phyloP scores from a whole-genome alignment of 1,140 invertebrate species.

The Aleiodes sp. region DNA sequence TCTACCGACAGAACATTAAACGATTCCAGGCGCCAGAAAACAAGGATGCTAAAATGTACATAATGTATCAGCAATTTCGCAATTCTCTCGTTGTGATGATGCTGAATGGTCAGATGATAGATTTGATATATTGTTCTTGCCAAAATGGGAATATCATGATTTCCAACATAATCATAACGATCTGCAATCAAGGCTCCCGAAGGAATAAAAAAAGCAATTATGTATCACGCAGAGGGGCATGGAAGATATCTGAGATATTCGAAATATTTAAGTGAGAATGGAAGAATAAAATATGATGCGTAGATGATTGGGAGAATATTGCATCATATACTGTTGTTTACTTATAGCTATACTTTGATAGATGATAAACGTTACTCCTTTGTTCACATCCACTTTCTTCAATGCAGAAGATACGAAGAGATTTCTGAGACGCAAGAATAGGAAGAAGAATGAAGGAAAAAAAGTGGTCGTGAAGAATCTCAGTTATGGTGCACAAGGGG shows the following conservation, averaged over 20 bases:
- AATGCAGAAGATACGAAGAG: not conserved
- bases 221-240: conserved; percentile 15
- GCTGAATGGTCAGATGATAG: not conserved
- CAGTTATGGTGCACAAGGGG: not conserved
- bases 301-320: conserved; percentile 39
- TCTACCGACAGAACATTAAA: no score
- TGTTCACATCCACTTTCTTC: conserved; percentile 28
- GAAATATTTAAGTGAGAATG: conserved; percentile 16
- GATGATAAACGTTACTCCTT: conserved; percentile 32
- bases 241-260: not conserved
- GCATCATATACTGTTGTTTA: no score
- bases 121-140: conserved; percentile 2
- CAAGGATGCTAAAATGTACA: no score
- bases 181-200: not conserved
- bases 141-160: conserved; percentile 23
- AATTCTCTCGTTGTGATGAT: not conserved
- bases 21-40: no score
- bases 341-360: conserved; percentile 32
- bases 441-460: conserved; percentile 16
- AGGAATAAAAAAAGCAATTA: conserved; percentile 26
- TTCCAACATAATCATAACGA: conserved; percentile 13
- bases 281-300: conserved; percentile 41
- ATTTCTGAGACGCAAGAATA: not conserved
- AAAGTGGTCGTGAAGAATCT: not conserved
- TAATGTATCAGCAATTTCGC: not conserved